Percentiles rank a stretch among this genome's conserved stretches.
phyloP scores from a whole-genome alignment of 2,797 vertebrate genomes.

The Lophotriccus pileatus region DNA sequence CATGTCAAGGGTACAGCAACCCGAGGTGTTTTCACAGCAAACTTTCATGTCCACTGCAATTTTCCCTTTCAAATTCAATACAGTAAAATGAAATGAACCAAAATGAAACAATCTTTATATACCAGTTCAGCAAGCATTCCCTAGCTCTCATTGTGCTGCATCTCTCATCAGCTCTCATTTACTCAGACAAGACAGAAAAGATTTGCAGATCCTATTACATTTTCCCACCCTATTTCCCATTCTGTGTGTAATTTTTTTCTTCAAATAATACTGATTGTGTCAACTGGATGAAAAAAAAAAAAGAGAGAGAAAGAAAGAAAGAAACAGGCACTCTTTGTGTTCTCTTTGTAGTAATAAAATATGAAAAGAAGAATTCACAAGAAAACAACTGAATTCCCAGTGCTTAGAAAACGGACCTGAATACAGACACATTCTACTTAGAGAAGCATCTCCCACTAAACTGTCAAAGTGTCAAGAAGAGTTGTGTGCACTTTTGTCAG shows the following conservation, averaged over 20 bases:
- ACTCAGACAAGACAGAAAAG: constrained; percentile 68
- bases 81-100: constrained; percentile 57
- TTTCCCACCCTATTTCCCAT: constrained; percentile 60
- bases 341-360: constrained; percentile 42
- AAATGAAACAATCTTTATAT: constrained; percentile 63
- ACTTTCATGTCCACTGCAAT: constrained; percentile 44
- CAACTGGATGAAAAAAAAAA: not conserved
- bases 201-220: constrained; percentile 69
- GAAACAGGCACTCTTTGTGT: constrained; percentile 48
- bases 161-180: constrained; percentile 72
- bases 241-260: constrained; percentile 47
- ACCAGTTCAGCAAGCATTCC: constrained; percentile 61
- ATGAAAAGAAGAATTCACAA: constrained; percentile 8
- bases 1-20: constrained; percentile 27
- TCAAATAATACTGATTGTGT: constrained; percentile 66
- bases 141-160: constrained; percentile 55
- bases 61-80: constrained; percentile 61
- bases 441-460: not conserved
- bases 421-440: not conserved
- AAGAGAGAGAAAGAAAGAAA: not conserved
- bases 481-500: not conserved
- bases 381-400: constrained; percentile 54
- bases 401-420: constrained; percentile 10
- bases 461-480: constrained; percentile 6
- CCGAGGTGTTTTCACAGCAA: constrained; percentile 31